A percentile compares a stretch with the other conserved stretches of the same genome.
These are phyloP conservation scores for Brachionus plicatilis DNA, from an alignment of 1,140 invertebrate species.

Conservation along the genomic window DNA sequence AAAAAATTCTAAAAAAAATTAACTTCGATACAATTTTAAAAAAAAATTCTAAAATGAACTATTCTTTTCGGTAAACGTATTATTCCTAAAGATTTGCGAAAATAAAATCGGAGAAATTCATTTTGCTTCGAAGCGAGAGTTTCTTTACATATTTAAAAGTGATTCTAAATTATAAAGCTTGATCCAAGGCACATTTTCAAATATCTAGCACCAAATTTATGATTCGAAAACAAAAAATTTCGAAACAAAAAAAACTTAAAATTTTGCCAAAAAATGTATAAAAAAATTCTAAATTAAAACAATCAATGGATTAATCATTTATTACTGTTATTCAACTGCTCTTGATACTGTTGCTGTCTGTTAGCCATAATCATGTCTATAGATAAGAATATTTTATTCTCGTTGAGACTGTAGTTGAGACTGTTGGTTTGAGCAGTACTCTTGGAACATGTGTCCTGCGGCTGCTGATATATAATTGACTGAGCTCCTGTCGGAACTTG, in stretches of 20 bases:
- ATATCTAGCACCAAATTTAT: neutral
- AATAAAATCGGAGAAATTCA: neutral
- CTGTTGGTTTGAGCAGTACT: neutral
- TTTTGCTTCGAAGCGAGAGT: neutral
- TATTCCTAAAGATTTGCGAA: neutral
- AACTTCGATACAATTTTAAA: slow-evolving; percentile 4
- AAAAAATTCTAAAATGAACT: neutral
- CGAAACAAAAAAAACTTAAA: neutral
- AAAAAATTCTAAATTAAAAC: neutral
- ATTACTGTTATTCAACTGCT: slow-evolving; percentile 5
- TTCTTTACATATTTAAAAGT: neutral
- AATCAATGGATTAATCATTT: neutral
- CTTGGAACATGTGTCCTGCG: neutral
- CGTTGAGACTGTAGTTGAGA: neutral
- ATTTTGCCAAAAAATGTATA: neutral
- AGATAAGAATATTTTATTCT: slow-evolving; percentile 24
- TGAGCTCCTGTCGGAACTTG: neutral
- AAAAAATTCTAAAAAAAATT: neutral
- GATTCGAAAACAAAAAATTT: neutral
- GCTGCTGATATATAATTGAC: slow-evolving; percentile 16
- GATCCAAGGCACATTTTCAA: neutral
- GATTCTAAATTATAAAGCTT: neutral
- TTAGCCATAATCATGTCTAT: slow-evolving; percentile 25
- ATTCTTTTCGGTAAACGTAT: neutral
- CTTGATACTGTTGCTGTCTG: slow-evolving; percentile 8